Evolutionary conservation across 2,797 vertebrate species (phyloP).

Genomic region (Netta rufina): DNA sequence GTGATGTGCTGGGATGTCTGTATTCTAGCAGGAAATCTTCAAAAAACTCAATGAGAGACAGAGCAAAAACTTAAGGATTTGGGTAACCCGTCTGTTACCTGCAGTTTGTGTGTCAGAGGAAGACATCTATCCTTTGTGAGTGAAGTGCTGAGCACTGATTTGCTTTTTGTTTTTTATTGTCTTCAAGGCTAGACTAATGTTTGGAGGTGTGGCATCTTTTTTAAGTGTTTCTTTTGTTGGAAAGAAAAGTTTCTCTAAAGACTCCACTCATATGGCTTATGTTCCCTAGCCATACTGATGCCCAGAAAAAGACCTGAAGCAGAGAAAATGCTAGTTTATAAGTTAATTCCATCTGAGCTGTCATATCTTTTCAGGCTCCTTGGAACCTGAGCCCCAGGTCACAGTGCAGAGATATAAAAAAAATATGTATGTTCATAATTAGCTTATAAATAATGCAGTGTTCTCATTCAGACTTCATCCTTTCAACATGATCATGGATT

Average conservation of each 20-base stretch:
- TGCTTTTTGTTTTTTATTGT: neutral
- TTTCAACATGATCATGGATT: conserved; percentile 48
- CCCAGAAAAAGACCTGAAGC: conserved; percentile 32
- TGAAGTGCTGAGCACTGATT: neutral
- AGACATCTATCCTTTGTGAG: neutral
- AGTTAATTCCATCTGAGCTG: conserved; percentile 55
- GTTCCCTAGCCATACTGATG: neutral
- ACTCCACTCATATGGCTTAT: neutral
- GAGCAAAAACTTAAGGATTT: neutral
- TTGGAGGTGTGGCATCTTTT: neutral
- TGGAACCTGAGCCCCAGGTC: conserved; percentile 58
- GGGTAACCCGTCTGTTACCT: neutral
- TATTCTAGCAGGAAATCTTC: neutral
- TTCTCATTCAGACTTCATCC: conserved; percentile 47
- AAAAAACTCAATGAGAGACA: neutral
- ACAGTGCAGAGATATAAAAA: conserved; percentile 69
- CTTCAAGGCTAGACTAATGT: neutral
- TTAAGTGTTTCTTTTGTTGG: neutral
- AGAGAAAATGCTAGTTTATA: conserved; percentile 48
- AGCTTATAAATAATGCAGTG: conserved; percentile 77
- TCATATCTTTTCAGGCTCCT: conserved; percentile 32
- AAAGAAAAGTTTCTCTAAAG: neutral
- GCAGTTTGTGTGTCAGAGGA: neutral
- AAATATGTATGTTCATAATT: conserved; percentile 73
- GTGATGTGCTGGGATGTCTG: neutral